Percentiles rank a stretch among this genome's conserved stretches.
Conservation (phyloP, 1,140 invertebrate species). For the Drosophila parabipectinata region DNA sequence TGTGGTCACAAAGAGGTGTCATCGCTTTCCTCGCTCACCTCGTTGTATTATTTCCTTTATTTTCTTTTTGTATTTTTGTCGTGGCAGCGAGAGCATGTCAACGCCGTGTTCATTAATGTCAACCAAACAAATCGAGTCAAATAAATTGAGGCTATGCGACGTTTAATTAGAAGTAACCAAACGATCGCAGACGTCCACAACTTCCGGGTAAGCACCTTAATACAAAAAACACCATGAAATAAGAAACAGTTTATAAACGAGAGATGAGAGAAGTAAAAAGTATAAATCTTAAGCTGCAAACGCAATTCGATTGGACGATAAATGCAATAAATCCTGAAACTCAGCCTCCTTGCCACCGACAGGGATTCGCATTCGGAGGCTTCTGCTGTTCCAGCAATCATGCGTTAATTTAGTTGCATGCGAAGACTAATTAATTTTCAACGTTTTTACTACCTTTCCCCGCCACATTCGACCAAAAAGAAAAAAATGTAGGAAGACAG, state of each 20-base stretch:
- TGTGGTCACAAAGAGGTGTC: constrained; percentile 63
- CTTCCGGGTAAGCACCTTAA: constrained; percentile 50
- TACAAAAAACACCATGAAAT: constrained; percentile 10
- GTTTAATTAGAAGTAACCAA: constrained; percentile 64
- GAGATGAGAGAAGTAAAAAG: constrained; percentile 32
- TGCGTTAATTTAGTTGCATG: constrained; percentile 81
- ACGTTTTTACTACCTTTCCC: constrained; percentile 58
- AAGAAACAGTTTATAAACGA: constrained; percentile 6
- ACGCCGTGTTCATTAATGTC: constrained; percentile 76
- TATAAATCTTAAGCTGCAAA: constrained; percentile 72
- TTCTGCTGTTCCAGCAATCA: constrained; percentile 61
- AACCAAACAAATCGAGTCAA: constrained; percentile 64
- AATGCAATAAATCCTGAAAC: constrained; percentile 72
- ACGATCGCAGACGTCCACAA: constrained; percentile 9
- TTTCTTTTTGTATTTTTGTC: constrained; percentile 36
- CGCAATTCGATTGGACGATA: constrained; percentile 76
- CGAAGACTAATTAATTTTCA: constrained; percentile 78
- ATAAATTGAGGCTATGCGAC: constrained; percentile 69
- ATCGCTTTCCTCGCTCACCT: constrained; percentile 37
- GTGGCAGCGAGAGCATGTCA: constrained; percentile 71
- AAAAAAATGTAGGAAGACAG: constrained; percentile 24
- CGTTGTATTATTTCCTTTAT: constrained; percentile 11
- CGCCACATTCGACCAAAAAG: neutral
- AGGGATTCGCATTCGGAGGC: constrained; percentile 19
- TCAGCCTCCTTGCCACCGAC: constrained; percentile 9